These are phyloP conservation scores for Ennomos quercinarius DNA, from an alignment of 2,888 invertebrate species.

Conservation along the genomic window DNA sequence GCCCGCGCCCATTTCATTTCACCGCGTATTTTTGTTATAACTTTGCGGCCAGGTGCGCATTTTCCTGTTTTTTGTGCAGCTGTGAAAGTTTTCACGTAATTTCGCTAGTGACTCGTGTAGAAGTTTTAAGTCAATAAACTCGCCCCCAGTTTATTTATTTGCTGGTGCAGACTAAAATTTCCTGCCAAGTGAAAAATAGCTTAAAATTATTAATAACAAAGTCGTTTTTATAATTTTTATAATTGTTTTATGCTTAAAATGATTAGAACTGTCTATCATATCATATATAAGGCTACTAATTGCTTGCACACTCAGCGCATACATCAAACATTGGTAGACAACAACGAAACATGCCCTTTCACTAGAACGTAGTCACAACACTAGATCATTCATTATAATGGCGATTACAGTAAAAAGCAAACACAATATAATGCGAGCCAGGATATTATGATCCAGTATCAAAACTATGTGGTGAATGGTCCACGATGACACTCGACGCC, in stretches of 20 bases:
- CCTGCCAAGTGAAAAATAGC: no score
- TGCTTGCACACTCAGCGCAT: no score
- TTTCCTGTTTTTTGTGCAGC: slow-evolving; percentile 25
- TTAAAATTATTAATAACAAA: no score
- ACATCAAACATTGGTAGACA: slow-evolving; percentile 13
- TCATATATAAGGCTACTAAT: no score
- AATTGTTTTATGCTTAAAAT: no score
- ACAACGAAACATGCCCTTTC: neutral
- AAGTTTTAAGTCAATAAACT: slow-evolving; percentile 31
- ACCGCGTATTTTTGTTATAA: slow-evolving; percentile 26
- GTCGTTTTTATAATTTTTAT: no score
- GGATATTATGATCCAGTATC: slow-evolving; percentile 80
- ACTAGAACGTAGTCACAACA: neutral
- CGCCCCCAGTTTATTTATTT: slow-evolving; percentile 3
- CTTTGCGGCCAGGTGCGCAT: slow-evolving; percentile 26
- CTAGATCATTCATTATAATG: slow-evolving; percentile 46
- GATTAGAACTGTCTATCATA: no score
- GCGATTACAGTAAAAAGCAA: slow-evolving; percentile 77
- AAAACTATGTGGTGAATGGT: slow-evolving; percentile 75
- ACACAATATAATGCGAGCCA: slow-evolving; percentile 72
- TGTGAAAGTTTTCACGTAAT: slow-evolving; percentile 28
- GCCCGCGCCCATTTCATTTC: slow-evolving; percentile 16
- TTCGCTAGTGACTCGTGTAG: slow-evolving; percentile 23
- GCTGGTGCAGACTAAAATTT: neutral
- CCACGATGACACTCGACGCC: slow-evolving; percentile 51